These are phyloP conservation scores for Theodoxus fluviatilis DNA, from an alignment of 2,888 invertebrate species.

Conservation along the genomic window DNA sequence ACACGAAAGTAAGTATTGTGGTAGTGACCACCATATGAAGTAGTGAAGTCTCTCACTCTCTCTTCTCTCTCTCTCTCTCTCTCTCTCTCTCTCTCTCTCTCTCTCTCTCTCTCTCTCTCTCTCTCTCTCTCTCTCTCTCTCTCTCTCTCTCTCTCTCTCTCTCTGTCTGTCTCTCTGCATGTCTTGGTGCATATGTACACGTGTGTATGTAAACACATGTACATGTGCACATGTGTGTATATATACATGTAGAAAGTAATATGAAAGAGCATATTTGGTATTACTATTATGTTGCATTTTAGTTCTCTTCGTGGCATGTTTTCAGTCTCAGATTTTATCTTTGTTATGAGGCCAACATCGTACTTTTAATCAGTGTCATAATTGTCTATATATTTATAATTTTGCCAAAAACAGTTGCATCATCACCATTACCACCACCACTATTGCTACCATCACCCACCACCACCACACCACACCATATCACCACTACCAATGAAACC, in stretches of 20 bases:
- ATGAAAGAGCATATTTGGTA: not conserved
- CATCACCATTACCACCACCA: no score
- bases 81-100: not conserved
- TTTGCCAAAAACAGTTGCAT: no score
- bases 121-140: not conserved
- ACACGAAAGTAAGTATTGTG: conserved; percentile 48
- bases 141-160: conserved; percentile 15
- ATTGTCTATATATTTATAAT: no score
- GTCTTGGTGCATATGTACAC: not conserved
- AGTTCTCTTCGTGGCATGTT: no score
- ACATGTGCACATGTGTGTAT: not conserved
- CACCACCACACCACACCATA: no score
- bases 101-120: not conserved
- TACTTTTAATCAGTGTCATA: no score
- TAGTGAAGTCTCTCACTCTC: not conserved
- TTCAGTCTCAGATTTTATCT: no score
- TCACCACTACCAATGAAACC: no score
- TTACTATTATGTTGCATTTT: no score
- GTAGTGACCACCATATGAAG: not conserved
- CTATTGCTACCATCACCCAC: no score
- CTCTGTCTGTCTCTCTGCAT: not conserved
- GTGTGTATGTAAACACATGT: not conserved
- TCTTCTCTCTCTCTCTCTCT: conserved; percentile 5
- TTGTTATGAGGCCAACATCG: no score
- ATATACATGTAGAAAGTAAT: not conserved